These are phyloP conservation scores for Callospermophilus lateralis DNA, from an alignment of 2,113 vertebrate species.

Conservation along the genomic window DNA sequence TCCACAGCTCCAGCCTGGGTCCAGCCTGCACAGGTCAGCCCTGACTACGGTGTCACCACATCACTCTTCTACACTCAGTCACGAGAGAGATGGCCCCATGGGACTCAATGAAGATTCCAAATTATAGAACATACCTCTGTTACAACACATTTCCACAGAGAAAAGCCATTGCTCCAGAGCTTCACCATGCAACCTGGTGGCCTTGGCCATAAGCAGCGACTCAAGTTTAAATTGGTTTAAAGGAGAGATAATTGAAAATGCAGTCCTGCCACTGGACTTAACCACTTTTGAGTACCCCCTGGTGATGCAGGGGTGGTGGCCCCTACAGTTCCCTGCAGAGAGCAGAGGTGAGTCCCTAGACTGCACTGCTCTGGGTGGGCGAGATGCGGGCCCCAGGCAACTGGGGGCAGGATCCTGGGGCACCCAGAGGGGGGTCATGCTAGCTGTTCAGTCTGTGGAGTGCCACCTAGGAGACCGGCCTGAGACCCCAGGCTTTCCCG, in stretches of 20 bases:
- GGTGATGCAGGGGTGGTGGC: neutral
- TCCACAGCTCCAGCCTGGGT: neutral
- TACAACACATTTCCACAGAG: neutral
- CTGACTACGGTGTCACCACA: accelerated
- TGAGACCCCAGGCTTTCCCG: neutral
- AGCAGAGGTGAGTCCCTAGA: neutral
- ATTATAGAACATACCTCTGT: accelerated
- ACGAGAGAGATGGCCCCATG: accelerated
- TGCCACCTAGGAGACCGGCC: neutral
- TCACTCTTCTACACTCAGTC: accelerated
- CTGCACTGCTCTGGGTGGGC: no score
- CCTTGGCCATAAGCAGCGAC: accelerated
- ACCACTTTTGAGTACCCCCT: no score
- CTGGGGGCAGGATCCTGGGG: neutral
- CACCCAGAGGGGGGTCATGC: accelerated
- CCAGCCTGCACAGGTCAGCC: neutral
- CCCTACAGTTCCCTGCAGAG: accelerated
- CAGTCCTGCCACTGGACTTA: no score
- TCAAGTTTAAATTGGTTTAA: neutral
- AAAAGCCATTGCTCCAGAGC: neutral
- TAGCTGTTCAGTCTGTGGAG: neutral
- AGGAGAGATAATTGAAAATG: neutral
- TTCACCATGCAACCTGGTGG: accelerated
- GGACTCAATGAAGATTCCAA: neutral
- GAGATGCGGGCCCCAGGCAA: neutral